These are phyloP conservation scores for Lepus americanus DNA, from an alignment of 2,113 vertebrate genomes.

Conservation along the genomic window DNA sequence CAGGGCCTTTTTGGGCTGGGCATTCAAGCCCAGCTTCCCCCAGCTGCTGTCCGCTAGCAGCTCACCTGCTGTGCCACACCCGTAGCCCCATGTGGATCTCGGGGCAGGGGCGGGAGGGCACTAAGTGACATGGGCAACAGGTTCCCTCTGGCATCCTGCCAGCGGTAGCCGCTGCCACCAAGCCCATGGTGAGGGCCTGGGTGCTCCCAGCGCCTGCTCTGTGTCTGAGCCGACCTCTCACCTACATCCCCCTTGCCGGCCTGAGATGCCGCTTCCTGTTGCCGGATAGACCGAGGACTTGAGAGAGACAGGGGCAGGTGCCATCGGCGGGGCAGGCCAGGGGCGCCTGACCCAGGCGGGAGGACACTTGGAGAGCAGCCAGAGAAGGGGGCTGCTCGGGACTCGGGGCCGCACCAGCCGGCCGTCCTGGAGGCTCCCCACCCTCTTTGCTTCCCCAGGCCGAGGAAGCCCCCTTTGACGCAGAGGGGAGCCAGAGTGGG, in stretches of 20 bases:
- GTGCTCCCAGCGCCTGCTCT: constrained; percentile 49
- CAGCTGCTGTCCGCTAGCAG: background rate
- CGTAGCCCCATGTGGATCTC: background rate
- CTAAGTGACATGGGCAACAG: background rate
- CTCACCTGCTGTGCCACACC: background rate
- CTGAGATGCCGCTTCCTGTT: constrained; percentile 82
- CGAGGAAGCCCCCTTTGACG: background rate
- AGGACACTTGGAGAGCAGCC: background rate
- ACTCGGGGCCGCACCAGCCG: background rate
- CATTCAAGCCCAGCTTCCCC: background rate
- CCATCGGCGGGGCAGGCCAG: background rate
- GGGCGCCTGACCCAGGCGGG: background rate
- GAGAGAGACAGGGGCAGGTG: constrained; percentile 55
- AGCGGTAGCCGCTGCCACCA: background rate
- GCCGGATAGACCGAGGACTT: constrained; percentile 80
- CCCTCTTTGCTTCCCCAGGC: background rate
- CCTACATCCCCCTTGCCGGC: constrained; percentile 72
- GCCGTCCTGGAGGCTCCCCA: background rate
- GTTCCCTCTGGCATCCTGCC: background rate
- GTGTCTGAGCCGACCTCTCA: constrained; percentile 74
- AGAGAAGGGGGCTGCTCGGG: background rate
- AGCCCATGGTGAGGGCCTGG: accelerated
- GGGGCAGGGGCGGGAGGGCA: background rate
- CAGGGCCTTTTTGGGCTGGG: background rate
- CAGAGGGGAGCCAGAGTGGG: background rate